These are phyloP conservation scores for Drosophila sulfurigaster DNA, from an alignment of 1,140 invertebrate genomes.

Conservation along the genomic window DNA sequence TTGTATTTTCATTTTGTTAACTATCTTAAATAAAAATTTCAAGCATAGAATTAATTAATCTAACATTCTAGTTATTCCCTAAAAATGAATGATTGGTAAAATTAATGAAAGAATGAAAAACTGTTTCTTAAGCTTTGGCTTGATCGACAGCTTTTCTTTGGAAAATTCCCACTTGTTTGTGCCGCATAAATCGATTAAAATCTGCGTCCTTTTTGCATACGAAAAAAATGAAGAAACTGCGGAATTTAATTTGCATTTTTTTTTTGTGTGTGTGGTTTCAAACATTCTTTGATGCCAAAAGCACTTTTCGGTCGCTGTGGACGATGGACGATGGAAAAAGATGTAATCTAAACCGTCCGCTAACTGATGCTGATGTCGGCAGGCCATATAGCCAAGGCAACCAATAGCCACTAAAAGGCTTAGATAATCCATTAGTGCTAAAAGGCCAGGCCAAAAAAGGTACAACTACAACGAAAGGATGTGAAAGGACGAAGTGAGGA, in stretches of 20 bases:
- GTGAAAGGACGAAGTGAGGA: conserved; percentile 48
- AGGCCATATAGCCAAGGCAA: conserved; percentile 62
- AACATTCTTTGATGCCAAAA: conserved; percentile 41
- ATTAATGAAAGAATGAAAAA: too few species aligned
- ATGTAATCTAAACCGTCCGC: conserved; percentile 28
- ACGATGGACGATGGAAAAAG: background rate
- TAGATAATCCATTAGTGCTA: conserved; percentile 81
- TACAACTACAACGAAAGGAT: conserved; percentile 34
- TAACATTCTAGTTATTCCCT: too few species aligned
- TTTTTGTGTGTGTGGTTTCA: background rate
- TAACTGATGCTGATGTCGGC: conserved; percentile 27
- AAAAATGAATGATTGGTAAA: too few species aligned
- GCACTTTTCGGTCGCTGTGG: background rate
- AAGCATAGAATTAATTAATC: too few species aligned
- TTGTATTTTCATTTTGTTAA: too few species aligned
- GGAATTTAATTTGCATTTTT: conserved; percentile 7
- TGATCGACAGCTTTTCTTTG: background rate
- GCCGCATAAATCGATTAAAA: conserved; percentile 34
- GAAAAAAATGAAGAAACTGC: background rate
- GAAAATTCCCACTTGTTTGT: background rate
- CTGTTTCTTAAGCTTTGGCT: background rate
- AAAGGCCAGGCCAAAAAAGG: conserved; percentile 43
- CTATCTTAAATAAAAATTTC: too few species aligned
- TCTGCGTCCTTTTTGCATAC: conserved; percentile 26
- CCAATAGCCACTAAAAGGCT: conserved; percentile 80